A percentile compares a stretch with the other conserved stretches of the same genome.
Conservation (phyloP, 2,797 vertebrate species). For the Hippopotamyrus pictus region DNA sequence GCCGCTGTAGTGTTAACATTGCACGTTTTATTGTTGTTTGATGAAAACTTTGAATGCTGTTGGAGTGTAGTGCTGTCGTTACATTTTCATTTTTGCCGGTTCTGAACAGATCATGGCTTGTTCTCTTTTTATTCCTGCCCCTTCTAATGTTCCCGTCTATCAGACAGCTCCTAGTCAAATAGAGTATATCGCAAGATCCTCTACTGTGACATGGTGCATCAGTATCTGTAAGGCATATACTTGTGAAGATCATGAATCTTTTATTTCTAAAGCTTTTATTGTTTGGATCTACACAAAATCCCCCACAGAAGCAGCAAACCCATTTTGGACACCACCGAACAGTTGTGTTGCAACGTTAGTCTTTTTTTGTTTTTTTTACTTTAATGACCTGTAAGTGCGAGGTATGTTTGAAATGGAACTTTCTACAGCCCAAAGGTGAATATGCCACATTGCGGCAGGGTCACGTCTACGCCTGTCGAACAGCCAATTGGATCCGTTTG, state of each 20-base stretch:
- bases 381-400: neutral
- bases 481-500: neutral
- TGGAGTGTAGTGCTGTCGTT: neutral
- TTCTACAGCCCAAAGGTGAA: slow-evolving; percentile 1
- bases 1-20: neutral
- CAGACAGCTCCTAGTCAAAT: neutral
- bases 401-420: neutral
- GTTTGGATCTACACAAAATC: neutral
- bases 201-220: neutral
- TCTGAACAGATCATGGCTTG: neutral
- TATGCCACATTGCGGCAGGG: neutral
- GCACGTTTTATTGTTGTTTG: neutral
- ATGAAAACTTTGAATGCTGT: neutral
- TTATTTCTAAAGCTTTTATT: neutral
- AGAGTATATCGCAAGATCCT: neutral
- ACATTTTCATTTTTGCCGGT: neutral
- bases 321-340: neutral
- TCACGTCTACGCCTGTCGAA: neutral
- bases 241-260: neutral
- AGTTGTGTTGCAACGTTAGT: neutral
- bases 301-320: neutral
- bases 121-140: neutral
- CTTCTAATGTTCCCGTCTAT: neutral
- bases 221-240: neutral
- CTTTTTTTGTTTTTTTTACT: neutral